Percentiles rank a stretch among this genome's conserved stretches.
These are phyloP conservation scores for Odocoileus virginianus DNA, from an alignment of 2,113 vertebrate species.

Conservation along the genomic window DNA sequence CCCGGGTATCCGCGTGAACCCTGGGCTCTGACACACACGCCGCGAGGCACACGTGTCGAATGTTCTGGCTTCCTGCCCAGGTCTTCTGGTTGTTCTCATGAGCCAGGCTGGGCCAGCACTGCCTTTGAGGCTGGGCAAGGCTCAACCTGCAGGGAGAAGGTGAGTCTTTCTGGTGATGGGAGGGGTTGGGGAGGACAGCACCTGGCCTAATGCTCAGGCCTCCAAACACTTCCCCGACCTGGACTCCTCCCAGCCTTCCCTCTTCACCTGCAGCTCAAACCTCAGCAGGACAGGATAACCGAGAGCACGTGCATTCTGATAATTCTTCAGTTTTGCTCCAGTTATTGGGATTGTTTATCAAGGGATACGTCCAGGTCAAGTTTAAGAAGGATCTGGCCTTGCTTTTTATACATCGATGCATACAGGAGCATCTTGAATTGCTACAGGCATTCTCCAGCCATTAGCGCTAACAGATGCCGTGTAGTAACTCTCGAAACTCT, in stretches of 20 bases:
- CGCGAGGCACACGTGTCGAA: fast-evolving
- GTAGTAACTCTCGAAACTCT: conserved; percentile 28
- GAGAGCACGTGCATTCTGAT: background rate
- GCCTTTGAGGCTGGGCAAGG: background rate
- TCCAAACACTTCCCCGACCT: too few relatives aligned
- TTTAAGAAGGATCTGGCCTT: background rate
- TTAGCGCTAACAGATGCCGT: background rate
- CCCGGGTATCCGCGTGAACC: fast-evolving
- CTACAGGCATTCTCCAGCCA: background rate
- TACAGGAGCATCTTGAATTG: background rate
- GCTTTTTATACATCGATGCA: background rate
- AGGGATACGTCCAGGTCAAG: background rate
- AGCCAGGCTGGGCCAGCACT: background rate
- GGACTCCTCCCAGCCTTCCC: background rate
- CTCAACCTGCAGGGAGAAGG: background rate
- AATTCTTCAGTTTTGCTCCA: background rate
- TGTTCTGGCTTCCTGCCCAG: background rate
- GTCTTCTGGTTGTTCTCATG: background rate
- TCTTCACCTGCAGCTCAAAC: background rate
- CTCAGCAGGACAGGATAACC: background rate
- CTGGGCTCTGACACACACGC: background rate
- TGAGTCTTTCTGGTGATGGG: background rate
- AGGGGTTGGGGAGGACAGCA: background rate
- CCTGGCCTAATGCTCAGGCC: background rate
- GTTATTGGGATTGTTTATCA: background rate